Percentiles rank a stretch among this genome's conserved stretches.
Evolutionary conservation across 2,113 vertebrate genomes (phyloP).

Genomic region (Aix galericulata): DNA sequence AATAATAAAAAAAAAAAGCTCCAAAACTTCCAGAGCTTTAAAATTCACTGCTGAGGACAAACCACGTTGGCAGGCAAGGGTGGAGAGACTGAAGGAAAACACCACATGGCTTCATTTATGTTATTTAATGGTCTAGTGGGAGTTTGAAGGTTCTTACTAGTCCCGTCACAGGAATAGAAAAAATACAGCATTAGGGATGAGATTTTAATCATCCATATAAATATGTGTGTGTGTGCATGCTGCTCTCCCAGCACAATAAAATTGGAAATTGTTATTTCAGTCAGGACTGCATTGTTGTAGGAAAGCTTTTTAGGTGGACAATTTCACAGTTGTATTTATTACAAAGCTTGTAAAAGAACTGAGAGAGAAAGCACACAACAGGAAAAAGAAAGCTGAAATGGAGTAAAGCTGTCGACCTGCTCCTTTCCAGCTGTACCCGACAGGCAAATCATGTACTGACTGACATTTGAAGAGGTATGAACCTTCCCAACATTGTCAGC

Average conservation of each 20-base stretch:
- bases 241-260: neutral
- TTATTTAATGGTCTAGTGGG: neutral
- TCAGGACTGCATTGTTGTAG: neutral
- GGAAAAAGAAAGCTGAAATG: neutral
- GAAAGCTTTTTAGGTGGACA: neutral
- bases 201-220: neutral
- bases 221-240: fast-evolving
- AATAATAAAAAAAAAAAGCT: neutral
- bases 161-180: neutral
- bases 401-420: neutral
- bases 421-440: neutral
- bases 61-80: neutral
- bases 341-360: neutral
- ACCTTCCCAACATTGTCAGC: neutral
- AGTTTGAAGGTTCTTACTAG: neutral
- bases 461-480: neutral
- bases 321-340: neutral
- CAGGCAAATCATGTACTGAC: neutral
- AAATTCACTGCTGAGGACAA: neutral
- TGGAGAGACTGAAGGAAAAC: neutral
- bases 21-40: neutral
- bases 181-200: neutral
- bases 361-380: neutral
- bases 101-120: neutral
- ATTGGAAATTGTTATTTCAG: neutral